Evolutionary conservation across 2,888 invertebrate species (phyloP), one percentile per base, ranked within the genome.

Genomic region (Hirtodrosophila histrioides): DNA sequence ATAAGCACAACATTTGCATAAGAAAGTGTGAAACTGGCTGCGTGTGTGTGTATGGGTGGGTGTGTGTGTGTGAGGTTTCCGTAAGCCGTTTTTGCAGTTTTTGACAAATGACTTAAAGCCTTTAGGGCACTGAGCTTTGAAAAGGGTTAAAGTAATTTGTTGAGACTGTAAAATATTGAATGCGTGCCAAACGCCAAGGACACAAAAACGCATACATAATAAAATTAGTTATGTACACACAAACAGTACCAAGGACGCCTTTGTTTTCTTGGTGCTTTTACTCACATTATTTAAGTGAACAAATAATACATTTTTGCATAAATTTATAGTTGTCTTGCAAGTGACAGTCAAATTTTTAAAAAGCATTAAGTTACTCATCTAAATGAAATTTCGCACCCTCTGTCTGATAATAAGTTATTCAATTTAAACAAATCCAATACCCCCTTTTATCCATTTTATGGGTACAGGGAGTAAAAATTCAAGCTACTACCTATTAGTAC

Each of bases 101-200:
- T 81, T 88, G 83, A 88, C 86, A 84, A 84, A 84, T 84, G 83
- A 84, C 87, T 84, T 84, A 88, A 84, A 88, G 88, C 83, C 83
- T 84, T 88, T 41, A 60, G 88, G 83, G 75, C 62, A 64, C 66
- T 66, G 53, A 61, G 55, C 60, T 65, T 70, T 86, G 83, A 84
- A 67, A 88, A 84, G 83, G 83, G 88, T 84, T 84, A 57, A 88
- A 75, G 81, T 84, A 84, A 84, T 84, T 84, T 84, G 83, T 84
- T 75, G 70, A 70, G 83, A 84, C 88, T 86, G 72, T 75, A 86
- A 88, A 88, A 86, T 84, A 84, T 88, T 84, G 78, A 77, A 88
- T 86, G 86, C 66, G 69, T 44, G 45, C 65, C 76, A 46, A 46
- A 63, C 40, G 53, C 75, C 75, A 67, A 48, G 39, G 51, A 68